phyloP scores from a whole-genome alignment of 2,888 invertebrate species.

The Amblyjoppa fuscipennis region DNA sequence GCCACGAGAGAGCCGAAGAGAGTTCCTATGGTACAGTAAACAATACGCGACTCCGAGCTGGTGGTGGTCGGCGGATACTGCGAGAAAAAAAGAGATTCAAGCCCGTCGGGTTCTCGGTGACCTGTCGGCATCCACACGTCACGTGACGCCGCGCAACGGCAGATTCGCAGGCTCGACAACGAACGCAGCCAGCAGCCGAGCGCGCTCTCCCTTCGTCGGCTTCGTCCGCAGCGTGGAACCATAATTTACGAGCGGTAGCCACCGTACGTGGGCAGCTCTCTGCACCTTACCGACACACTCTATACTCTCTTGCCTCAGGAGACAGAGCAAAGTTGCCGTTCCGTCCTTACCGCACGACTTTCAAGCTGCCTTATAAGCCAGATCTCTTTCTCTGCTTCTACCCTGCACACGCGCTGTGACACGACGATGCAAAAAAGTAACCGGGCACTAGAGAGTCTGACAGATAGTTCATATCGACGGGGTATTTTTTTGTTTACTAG shows the following conservation, averaged over 20 bases:
- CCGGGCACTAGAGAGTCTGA: constrained; percentile 37
- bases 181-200: constrained; percentile 13
- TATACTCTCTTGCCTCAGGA: neutral
- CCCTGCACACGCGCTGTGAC: constrained; percentile 30
- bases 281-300: constrained; percentile 7
- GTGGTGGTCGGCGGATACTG: neutral
- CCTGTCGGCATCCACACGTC: constrained; percentile 33
- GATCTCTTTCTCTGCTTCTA: constrained; percentile 45
- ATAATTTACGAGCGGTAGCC: constrained; percentile 68
- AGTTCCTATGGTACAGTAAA: constrained; percentile 3
- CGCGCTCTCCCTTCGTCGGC: constrained; percentile 44
- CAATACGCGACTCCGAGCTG: neutral
- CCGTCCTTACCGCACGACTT: constrained; percentile 41
- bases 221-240: constrained; percentile 63
- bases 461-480: neutral
- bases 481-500: no score
- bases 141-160: constrained; percentile 18
- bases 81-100: constrained; percentile 5
- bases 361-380: constrained; percentile 66
- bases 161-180: constrained; percentile 19
- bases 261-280: constrained; percentile 61
- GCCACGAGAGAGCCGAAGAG: constrained; percentile 69
- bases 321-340: constrained; percentile 15
- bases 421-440: constrained; percentile 20
- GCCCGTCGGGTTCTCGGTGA: constrained; percentile 23